phyloP scores from a whole-genome alignment of 1,140 invertebrate genomes.

The Eulimnadia texana region DNA sequence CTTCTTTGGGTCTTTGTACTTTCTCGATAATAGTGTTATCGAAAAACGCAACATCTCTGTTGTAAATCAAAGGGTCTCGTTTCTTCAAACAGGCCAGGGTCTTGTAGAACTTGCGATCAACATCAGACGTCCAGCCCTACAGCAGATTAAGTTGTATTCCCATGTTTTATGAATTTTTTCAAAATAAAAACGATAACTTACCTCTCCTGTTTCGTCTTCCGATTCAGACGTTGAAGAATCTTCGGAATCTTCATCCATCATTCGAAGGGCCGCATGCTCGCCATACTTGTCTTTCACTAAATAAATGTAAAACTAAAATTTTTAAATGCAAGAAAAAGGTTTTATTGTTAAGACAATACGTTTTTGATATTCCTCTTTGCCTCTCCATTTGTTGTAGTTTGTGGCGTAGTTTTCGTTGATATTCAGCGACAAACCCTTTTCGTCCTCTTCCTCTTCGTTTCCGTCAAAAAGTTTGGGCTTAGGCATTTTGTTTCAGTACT shows the following conservation, averaged over 20 bases:
- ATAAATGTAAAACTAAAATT: constrained; percentile 21
- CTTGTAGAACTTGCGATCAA: constrained; percentile 75
- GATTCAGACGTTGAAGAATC: constrained; percentile 32
- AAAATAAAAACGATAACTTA: background rate
- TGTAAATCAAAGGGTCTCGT: constrained; percentile 76
- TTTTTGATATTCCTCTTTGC: constrained; percentile 73
- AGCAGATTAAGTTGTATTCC: constrained; percentile 16
- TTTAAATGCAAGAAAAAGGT: background rate
- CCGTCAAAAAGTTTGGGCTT: background rate
- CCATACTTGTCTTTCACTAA: constrained; percentile 61
- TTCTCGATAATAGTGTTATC: constrained; percentile 26
- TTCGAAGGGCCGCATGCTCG: constrained; percentile 29
- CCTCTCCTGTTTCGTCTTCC: constrained; percentile 42
- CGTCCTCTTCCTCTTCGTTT: background rate
- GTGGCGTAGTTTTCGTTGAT: constrained; percentile 66
- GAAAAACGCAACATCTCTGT: constrained; percentile 60
- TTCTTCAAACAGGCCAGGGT: constrained; percentile 69
- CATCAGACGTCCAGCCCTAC: constrained; percentile 38
- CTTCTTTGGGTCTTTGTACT: constrained; percentile 18
- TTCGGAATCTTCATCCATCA: constrained; percentile 29
- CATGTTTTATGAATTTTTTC: background rate
- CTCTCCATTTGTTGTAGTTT: constrained; percentile 60
- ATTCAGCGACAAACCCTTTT: constrained; percentile 30
- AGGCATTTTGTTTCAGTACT: background rate
- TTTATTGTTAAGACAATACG: constrained; percentile 34